Conservation (phyloP, 2,888 invertebrate genomes). For the Phaedon cochleariae region DNA sequence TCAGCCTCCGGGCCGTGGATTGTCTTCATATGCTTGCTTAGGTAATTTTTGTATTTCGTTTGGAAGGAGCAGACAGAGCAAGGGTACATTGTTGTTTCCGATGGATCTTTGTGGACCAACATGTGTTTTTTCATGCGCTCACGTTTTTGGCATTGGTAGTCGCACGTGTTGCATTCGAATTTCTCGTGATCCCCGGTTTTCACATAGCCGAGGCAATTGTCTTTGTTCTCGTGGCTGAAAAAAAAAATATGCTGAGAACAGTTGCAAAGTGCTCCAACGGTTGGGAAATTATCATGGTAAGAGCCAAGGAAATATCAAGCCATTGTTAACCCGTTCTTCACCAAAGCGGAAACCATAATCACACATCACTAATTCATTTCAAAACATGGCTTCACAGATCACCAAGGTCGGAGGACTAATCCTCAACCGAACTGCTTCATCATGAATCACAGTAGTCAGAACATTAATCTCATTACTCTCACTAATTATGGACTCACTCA, state of each 20-base stretch:
- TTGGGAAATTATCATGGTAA: no score
- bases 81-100: constrained; percentile 1
- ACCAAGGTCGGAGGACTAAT: no score
- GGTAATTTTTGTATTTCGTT: not conserved
- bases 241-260: not conserved
- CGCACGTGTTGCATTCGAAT: not conserved
- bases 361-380: no score
- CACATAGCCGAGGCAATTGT: not conserved
- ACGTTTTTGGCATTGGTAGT: not conserved
- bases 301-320: no score
- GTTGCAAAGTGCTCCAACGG: no score
- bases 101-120: not conserved
- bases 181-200: not conserved
- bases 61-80: not conserved
- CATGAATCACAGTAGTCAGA: no score
- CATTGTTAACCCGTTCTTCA: no score
- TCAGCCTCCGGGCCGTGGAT: not conserved
- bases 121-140: not conserved
- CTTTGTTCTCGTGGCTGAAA: not conserved
- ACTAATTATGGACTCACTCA: no score
- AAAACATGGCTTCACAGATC: no score
- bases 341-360: no score
- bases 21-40: not conserved
- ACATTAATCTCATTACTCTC: no score
- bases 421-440: no score